These are phyloP conservation scores for Noctua janthina DNA, from an alignment of 2,888 invertebrate species.

Conservation along the genomic window DNA sequence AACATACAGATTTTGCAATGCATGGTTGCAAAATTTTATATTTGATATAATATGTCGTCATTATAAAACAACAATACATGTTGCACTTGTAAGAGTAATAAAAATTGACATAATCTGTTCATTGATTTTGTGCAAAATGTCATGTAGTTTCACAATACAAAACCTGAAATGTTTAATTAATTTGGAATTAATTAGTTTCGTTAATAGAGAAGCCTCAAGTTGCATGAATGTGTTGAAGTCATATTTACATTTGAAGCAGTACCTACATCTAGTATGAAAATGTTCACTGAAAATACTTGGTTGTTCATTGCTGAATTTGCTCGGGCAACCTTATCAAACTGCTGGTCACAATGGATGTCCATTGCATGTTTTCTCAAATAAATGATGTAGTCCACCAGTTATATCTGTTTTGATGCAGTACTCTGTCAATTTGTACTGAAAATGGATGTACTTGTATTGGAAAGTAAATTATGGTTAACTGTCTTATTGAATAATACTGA, in stretches of 20 bases:
- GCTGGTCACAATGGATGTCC: not conserved
- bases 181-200: slow-evolving; percentile 48
- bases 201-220: slow-evolving; percentile 21
- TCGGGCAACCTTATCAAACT: not conserved
- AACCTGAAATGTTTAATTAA: slow-evolving; percentile 37
- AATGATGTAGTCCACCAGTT: not conserved
- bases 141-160: slow-evolving; percentile 25
- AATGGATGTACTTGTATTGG: slow-evolving; percentile 6
- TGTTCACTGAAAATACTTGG: slow-evolving; percentile 2
- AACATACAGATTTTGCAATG: slow-evolving; percentile 75
- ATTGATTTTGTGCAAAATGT: slow-evolving; percentile 35
- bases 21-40: slow-evolving; percentile 55
- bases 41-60: slow-evolving; percentile 18
- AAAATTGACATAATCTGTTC: slow-evolving; percentile 1
- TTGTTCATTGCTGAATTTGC: slow-evolving; percentile 8
- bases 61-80: slow-evolving; percentile 10
- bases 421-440: not conserved
- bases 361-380: not conserved
- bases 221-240: slow-evolving; percentile 36
- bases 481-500: not conserved
- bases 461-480: not conserved
- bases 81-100: slow-evolving; percentile 1
- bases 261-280: slow-evolving; percentile 5
- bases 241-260: slow-evolving; percentile 8
- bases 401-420: not conserved